A percentile compares a stretch with the other conserved stretches of the same genome.
These are phyloP conservation scores for Eptesicus fuscus DNA, from an alignment of 2,113 vertebrate species.

Conservation along the genomic window DNA sequence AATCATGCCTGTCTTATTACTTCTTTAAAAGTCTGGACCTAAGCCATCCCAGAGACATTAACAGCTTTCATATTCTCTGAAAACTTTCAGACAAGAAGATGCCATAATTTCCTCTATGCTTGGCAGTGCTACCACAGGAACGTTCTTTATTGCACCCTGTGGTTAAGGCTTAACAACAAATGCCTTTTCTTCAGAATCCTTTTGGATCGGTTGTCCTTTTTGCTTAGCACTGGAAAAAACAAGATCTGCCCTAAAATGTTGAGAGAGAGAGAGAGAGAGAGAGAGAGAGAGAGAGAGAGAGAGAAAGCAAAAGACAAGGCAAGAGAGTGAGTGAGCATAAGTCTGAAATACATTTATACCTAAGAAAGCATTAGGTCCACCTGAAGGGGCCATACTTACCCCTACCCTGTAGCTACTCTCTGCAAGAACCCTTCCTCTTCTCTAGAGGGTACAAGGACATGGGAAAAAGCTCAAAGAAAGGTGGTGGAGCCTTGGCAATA, in stretches of 20 bases:
- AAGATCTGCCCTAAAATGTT: not conserved
- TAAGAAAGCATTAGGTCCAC: not conserved
- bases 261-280: not conserved
- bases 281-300: not conserved
- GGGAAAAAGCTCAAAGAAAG: not conserved
- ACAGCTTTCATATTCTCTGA: slow-evolving; percentile 17
- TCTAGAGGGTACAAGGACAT: not conserved
- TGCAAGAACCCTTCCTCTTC: not conserved
- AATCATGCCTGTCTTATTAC: not conserved
- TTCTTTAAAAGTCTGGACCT: slow-evolving; percentile 5
- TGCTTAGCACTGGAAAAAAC: not conserved
- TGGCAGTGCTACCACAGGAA: not conserved
- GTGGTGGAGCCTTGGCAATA: not conserved
- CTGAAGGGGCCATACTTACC: not conserved
- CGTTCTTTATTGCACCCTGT: not conserved
- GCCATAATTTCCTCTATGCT: not conserved
- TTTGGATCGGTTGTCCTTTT: slow-evolving; percentile 9
- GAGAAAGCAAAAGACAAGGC: not conserved
- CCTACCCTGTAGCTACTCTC: not conserved
- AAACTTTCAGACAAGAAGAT: slow-evolving; percentile 30
- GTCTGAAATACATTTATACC: not conserved
- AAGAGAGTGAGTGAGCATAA: not conserved
- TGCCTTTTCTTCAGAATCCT: slow-evolving; percentile 9
- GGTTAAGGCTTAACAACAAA: slow-evolving; percentile 22
- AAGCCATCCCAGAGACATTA: slow-evolving; percentile 8